Evolutionary conservation across 2,113 vertebrate species (phyloP), one percentile per base, ranked within the genome.

Genomic region (Amazona vittata): DNA sequence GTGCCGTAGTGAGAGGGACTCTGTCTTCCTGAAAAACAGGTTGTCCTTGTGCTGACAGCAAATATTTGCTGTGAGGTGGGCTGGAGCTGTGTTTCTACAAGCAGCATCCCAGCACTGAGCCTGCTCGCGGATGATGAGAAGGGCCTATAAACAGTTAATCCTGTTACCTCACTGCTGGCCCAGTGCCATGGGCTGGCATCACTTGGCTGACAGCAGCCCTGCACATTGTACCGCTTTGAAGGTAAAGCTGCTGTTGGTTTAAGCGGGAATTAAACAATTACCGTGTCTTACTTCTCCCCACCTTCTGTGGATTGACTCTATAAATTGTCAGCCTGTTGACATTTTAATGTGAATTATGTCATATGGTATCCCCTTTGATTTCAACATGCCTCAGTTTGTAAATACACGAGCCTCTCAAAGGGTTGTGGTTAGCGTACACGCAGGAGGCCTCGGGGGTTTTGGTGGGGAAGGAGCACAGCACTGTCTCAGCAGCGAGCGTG

Each of bases 301-400:
- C 98, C 98, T 98, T 98, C 94, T 79, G 97, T 97, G 98, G 98
- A 97, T 98, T 96, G 98, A 96, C 97, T 98, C 98, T 98, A 98
- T 99, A 99, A 99, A 99, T 99, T 98, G 98, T 98, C 99, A 98
- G 98, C 98, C 98, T 98, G 98, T 98, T 98, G 99, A 98, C 99
- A 99, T 99, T 99, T 99, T 99, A 99, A 99, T 99, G 99, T 98
- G 98, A 98, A 98, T 99, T 99, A 98, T 99, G 99, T 99, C 99
- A 99, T 99, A 98, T 99, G 99, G 99, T 99, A 99, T 99, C 99
- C 98, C 99, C 99, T 99, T 99, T 99, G 99, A 99, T 99, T 99
- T 98, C 98, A 96, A 99, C 99, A 99, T 99, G 99, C 98, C 99
- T 99, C 98, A 89, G 98, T 99, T 99, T 99, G 99, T 99, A 99